phyloP scores from a whole-genome alignment of 2,113 vertebrate species.

The Siniperca knerii region DNA sequence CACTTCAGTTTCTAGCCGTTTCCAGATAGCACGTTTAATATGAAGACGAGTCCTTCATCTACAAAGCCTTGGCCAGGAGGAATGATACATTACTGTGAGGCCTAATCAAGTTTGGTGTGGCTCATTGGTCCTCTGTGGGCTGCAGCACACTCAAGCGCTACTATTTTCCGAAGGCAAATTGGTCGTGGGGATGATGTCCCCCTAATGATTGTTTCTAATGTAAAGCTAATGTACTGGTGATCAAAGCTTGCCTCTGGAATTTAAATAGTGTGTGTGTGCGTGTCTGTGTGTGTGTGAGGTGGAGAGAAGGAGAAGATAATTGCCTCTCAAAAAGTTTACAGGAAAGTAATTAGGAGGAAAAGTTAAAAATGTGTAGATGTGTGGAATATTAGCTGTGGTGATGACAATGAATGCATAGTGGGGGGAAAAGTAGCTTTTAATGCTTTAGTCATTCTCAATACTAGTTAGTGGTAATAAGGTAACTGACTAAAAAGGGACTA shows the following conservation, averaged over 20 bases:
- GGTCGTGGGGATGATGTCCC: constrained; percentile 78
- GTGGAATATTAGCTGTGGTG: constrained; percentile 24
- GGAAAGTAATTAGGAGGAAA: constrained; percentile 67
- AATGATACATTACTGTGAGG: constrained; percentile 68
- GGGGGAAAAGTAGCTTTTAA: not conserved
- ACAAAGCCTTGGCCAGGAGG: constrained; percentile 67
- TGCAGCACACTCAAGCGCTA: constrained; percentile 60
- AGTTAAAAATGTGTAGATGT: constrained; percentile 49
- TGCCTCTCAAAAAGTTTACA: constrained; percentile 64
- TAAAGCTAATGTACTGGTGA: constrained; percentile 83
- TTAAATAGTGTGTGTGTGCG: constrained; percentile 60
- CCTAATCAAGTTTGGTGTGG: constrained; percentile 80
- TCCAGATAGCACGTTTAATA: constrained; percentile 39
- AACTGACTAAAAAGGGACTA: not conserved
- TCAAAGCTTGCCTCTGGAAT: constrained; percentile 78
- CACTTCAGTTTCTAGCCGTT: constrained; percentile 35
- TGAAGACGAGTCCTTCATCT: constrained; percentile 63
- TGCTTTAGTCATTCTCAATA: not conserved
- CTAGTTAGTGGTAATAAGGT: not conserved
- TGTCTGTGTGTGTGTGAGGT: constrained; percentile 42
- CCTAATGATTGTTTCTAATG: constrained; percentile 82
- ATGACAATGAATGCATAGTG: constrained; percentile 8
- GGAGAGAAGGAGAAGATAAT: constrained; percentile 52
- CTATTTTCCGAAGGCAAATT: constrained; percentile 83
- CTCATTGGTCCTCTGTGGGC: constrained; percentile 80